Evolutionary conservation across 1,140 invertebrate genomes (phyloP).

Genomic region (Trachelipus rathkii): DNA sequence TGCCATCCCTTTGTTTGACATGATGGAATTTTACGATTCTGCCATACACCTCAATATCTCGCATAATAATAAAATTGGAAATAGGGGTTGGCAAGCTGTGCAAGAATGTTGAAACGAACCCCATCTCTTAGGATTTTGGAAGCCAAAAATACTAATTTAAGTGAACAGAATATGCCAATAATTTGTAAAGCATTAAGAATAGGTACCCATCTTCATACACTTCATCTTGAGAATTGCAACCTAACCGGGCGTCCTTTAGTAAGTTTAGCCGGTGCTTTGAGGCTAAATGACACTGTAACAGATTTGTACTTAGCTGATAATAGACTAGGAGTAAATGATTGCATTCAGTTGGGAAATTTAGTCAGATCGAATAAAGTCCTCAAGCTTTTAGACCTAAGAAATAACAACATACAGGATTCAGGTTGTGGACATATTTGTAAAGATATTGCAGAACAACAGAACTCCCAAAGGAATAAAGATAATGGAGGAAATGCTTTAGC

Average conservation of each 20-base stretch:
- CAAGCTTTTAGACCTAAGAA: slow-evolving; percentile 72
- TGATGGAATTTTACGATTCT: slow-evolving; percentile 88
- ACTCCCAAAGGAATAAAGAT: slow-evolving; percentile 19
- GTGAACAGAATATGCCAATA: slow-evolving; percentile 65
- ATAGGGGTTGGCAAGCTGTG: slow-evolving; percentile 75
- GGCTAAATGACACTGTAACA: slow-evolving; percentile 69
- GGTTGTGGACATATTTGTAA: slow-evolving; percentile 67
- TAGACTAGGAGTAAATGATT: slow-evolving; percentile 67
- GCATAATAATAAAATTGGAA: slow-evolving; percentile 66
- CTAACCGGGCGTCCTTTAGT: slow-evolving; percentile 62
- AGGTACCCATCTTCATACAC: slow-evolving; percentile 62
- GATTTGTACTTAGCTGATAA: slow-evolving; percentile 82
- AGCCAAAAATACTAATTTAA: slow-evolving; percentile 61
- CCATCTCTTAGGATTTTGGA: slow-evolving; percentile 66
- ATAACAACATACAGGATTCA: slow-evolving; percentile 69
- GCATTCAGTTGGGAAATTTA: slow-evolving; percentile 68
- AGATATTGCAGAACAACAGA: slow-evolving; percentile 64
- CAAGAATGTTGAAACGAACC: slow-evolving; percentile 72
- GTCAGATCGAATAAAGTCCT: slow-evolving; percentile 65
- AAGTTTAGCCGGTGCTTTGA: slow-evolving; percentile 64
- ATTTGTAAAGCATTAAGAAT: slow-evolving; percentile 64
- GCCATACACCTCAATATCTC: slow-evolving; percentile 70
- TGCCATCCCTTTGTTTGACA: slow-evolving; percentile 74
- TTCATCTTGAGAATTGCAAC: slow-evolving; percentile 70
- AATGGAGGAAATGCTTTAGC: slow-evolving; percentile 30